Evolutionary conservation across 2,113 vertebrate species (phyloP).

Genomic region (Sorex fumeus): DNA sequence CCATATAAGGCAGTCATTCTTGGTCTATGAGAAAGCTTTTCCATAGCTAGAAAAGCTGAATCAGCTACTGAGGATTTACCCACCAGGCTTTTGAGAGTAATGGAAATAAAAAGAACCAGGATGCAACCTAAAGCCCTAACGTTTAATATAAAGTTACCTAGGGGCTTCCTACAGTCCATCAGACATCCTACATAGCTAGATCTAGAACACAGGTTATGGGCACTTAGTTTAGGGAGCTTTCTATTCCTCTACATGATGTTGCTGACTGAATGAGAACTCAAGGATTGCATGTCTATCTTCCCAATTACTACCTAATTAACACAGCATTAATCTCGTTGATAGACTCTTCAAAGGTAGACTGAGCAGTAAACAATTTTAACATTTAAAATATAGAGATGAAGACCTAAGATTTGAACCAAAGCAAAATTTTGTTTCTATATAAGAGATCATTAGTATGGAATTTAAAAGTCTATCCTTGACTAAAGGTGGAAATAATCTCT

Average conservation of each 20-base stretch:
- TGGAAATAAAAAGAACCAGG: not conserved
- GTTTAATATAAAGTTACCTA: not conserved
- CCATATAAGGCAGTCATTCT: not conserved
- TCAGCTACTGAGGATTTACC: not conserved
- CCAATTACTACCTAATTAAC: not conserved
- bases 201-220: not conserved
- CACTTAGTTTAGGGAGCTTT: not conserved
- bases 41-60: not conserved
- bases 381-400: conserved; percentile 7
- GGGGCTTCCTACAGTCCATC: not conserved
- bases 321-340: not conserved
- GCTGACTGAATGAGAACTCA: not conserved
- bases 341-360: not conserved
- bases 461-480: not conserved
- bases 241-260: not conserved
- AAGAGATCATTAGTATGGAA: not conserved
- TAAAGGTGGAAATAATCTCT: conserved; percentile 28
- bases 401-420: conserved; percentile 28
- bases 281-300: not conserved
- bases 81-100: not conserved
- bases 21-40: not conserved
- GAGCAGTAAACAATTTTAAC: not conserved
- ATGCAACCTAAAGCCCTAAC: not conserved
- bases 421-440: not conserved
- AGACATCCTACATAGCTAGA: not conserved